Conservation (phyloP, 2,888 invertebrate species). For the Syrphus vitripennis region DNA sequence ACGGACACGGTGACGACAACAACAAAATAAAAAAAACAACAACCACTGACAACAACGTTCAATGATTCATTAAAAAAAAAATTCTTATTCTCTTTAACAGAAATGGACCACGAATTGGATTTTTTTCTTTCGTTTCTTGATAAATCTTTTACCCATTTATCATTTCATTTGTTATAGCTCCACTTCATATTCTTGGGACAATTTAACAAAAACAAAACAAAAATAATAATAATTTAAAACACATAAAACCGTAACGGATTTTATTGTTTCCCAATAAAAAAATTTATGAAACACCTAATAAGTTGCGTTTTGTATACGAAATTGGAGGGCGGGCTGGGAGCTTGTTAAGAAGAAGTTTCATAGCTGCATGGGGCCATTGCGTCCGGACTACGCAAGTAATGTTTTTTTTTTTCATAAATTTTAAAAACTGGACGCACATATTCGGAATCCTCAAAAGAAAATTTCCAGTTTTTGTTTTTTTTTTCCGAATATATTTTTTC, state of each 20-base stretch:
- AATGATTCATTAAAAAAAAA: constrained; percentile 57
- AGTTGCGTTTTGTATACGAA: not conserved
- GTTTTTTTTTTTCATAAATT: constrained; percentile 8
- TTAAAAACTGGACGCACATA: constrained; percentile 44
- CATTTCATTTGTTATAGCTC: constrained; percentile 62
- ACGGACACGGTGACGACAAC: not conserved
- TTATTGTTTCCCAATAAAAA: constrained; percentile 47
- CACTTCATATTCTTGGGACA: constrained; percentile 31
- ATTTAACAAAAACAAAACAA: not conserved
- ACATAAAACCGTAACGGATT: constrained; percentile 63
- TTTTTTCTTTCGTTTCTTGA: constrained; percentile 44
- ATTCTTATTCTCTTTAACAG: constrained; percentile 37
- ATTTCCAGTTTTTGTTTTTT: constrained; percentile 38
- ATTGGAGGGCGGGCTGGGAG: not conserved
- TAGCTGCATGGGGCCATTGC: constrained; percentile 18
- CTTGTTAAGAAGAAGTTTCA: constrained; percentile 13
- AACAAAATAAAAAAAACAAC: not conserved
- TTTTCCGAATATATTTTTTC: not conserved
- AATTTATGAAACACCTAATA: constrained; percentile 41
- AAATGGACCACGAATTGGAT: constrained; percentile 59
- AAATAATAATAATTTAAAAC: constrained; percentile 17
- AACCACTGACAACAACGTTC: not conserved
- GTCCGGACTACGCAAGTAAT: not conserved
- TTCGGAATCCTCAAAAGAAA: constrained; percentile 68
- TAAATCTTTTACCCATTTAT: constrained; percentile 68